These are phyloP conservation scores for Potamilus streckersoni DNA, from an alignment of 1,140 invertebrate genomes.

Conservation along the genomic window DNA sequence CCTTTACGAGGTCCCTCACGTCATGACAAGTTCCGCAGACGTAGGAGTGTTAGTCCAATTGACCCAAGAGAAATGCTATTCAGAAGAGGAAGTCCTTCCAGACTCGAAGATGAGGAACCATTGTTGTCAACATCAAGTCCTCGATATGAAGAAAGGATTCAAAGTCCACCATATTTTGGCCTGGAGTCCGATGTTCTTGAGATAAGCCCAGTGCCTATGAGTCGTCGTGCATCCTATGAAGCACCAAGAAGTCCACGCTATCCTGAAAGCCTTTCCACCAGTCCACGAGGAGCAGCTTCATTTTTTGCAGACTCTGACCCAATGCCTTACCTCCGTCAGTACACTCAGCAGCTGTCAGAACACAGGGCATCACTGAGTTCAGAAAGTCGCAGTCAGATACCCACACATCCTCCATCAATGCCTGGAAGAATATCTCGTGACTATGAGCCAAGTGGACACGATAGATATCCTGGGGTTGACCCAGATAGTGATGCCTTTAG, in stretches of 20 bases:
- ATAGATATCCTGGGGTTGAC: conserved; percentile 10
- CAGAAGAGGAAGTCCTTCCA: conserved; percentile 46
- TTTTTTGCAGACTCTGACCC: conserved; percentile 60
- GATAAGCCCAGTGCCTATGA: conserved; percentile 44
- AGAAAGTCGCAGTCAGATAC: conserved; percentile 17
- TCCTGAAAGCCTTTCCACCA: conserved; percentile 51
- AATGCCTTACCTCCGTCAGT: conserved; percentile 33
- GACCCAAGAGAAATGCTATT: conserved; percentile 32
- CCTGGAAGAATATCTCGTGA: too few species aligned
- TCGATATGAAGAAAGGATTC: conserved; percentile 48
- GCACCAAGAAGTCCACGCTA: conserved; percentile 55
- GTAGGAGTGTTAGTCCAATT: conserved; percentile 50
- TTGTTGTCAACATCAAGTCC: conserved; percentile 41
- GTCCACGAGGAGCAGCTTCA: conserved; percentile 46
- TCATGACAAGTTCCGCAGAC: conserved; percentile 33
- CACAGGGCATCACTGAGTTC: conserved; percentile 24
- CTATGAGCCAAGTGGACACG: neutral
- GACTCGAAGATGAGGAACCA: conserved; percentile 45
- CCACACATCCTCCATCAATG: neutral
- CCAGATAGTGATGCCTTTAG: conserved; percentile 17
- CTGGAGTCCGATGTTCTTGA: conserved; percentile 57
- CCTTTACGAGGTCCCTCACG: conserved; percentile 31
- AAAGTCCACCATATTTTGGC: conserved; percentile 55
- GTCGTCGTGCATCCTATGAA: conserved; percentile 44
- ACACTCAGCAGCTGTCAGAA: conserved; percentile 21